Evolutionary conservation across 2,797 vertebrate species (phyloP), one percentile per base, ranked within the genome.

Genomic region (Kryptopterus vitreolus): DNA sequence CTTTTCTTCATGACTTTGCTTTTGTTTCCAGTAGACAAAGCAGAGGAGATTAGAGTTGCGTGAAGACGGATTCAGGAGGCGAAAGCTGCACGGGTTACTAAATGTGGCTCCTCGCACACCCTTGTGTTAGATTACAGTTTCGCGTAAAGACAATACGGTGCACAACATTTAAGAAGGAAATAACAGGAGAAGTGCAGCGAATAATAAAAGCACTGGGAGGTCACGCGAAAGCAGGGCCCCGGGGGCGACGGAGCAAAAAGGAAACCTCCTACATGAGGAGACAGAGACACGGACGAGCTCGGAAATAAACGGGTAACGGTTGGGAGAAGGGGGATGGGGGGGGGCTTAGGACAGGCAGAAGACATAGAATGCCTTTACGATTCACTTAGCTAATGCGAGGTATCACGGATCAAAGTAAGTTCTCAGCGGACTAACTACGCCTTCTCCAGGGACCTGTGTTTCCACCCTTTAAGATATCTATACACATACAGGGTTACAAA

Each of bases 1-100:
- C 24, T 74, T 91, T 85, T 59, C 63, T 74, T 90, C 88, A 86
- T 87, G 89, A 89, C 89, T 92, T 90, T 88, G 84, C 84, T 89
- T 89, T 89, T 85, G 86, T 84, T 86, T 87, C 83, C 76, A 87
- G 55, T 81, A 89, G 90, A 92, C 90, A 93, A 92, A 91, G 88
- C 90, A 88, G 89, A 86, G 87, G 86, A 90, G 91, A 92, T 92
- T 91, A 90, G 86, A 82, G 86, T 55, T 84, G 77, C 81, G 87
- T 89, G 90, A 90, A 91, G 91, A 91, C 89, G 92, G 50, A 43
- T 76, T 46, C 65, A 33, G 78, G 46, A 78, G n/a, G 18, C 31
- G 55, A 79, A 79, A 74, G 35, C 29, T 55, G 76, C 63, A 43
- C n/a, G 10, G 35, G n/a, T 76, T 74, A 68, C 62, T 55, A 61